Evolutionary conservation across 2,888 invertebrate genomes (phyloP), one percentile per base, ranked within the genome.

Genomic region (Nematopogon swammerdamellus): DNA sequence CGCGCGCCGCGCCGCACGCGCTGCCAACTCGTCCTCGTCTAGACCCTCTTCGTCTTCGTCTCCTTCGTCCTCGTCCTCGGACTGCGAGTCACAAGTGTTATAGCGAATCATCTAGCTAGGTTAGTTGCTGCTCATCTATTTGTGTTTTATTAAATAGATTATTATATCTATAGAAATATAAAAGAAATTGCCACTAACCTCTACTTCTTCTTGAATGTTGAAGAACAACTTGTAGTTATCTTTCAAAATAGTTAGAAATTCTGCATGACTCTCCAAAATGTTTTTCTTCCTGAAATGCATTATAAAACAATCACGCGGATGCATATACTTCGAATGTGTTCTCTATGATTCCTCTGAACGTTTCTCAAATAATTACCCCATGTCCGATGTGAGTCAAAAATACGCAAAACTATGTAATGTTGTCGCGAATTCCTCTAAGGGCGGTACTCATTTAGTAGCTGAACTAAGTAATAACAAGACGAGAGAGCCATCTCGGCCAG

Each of bases 181-280:
- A 19, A 48, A 48, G 20, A 25, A 46, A 43, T n/a, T n/a, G n/a
- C n/a, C n/a, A 3, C 18, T 29, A 62, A 76, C 76, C 63, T 75
- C 70, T 52, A 65, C 69, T 29, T 81, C 80, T 0, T 80, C 75
- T 51, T 77, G 63, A 44, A 87, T 75, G 59, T 90, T 85, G 58
- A 88, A 87, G 59, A 88, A 88, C 3, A 91, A 62, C 50, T 83
- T 83, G 56, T 85, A 86, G 67, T 92, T 91, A 2, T 84, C 75
- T 20, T 73, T 71, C 53, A 91, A 70, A 16, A 87, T 69, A 4
- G 73, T 62, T 52, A 79, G 63, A 42, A 91, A 81, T 51, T 86
- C 81, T 4, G 65, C 64, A 20, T 84, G 83, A 18, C 86, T 83
- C 1, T 63, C 63, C 1, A 68, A 50, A 25, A 83, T 82, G 29